A percentile compares a stretch with the other conserved stretches of the same genome.
Conservation (phyloP, 2,113 vertebrate genomes). For the Gavia stellata region DNA sequence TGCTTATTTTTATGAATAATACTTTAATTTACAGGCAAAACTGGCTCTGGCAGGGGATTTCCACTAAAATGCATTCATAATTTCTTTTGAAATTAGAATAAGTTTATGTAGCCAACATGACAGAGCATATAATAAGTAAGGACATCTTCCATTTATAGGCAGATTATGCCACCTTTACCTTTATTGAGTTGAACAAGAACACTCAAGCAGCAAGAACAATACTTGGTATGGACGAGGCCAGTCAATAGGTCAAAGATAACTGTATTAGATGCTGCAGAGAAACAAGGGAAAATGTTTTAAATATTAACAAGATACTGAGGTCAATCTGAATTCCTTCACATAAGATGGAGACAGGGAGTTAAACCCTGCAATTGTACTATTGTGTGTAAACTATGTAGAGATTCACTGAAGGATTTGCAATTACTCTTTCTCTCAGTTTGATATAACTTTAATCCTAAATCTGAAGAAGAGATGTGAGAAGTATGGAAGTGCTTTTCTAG, state of each 20-base stretch:
- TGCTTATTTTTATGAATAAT: neutral
- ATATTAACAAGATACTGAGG: neutral
- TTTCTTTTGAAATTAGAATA: neutral
- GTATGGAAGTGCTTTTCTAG: neutral
- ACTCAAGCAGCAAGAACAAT: neutral
- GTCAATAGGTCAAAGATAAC: slow-evolving; percentile 33
- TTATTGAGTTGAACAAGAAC: slow-evolving; percentile 7
- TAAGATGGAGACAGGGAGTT: neutral
- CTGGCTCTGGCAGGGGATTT: neutral
- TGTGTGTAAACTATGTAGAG: neutral
- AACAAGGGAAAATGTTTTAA: slow-evolving; percentile 19
- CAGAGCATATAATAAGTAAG: neutral
- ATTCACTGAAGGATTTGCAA: neutral
- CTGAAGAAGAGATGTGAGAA: neutral
- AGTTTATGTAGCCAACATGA: neutral
- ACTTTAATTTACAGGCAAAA: neutral
- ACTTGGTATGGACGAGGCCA: neutral
- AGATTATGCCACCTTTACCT: neutral
- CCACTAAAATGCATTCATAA: neutral
- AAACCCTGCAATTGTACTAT: neutral
- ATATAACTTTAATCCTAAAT: neutral
- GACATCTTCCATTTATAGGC: neutral
- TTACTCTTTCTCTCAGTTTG: neutral
- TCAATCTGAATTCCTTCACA: neutral
- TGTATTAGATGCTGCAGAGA: neutral